Conservation (phyloP, 2,888 invertebrate genomes). For the Chrysina gloriosa region DNA sequence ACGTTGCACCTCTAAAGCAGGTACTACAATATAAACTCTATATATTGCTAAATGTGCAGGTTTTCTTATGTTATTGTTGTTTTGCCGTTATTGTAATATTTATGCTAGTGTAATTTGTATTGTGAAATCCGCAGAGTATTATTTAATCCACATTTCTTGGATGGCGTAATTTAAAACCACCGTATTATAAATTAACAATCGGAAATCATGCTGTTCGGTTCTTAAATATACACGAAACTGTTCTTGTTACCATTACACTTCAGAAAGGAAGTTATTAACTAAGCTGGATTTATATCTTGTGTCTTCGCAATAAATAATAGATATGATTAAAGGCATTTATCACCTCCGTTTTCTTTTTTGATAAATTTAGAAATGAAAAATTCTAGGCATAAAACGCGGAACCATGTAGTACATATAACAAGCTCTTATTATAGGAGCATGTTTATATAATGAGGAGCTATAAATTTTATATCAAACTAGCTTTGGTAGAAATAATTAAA, state of each 20-base stretch:
- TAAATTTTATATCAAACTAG: neutral
- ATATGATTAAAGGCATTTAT: neutral
- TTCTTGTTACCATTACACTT: neutral
- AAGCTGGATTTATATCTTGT: neutral
- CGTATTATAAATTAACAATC: slow-evolving; percentile 13
- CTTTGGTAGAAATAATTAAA: too few relatives aligned
- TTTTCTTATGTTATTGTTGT: slow-evolving; percentile 19
- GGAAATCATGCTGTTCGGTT: neutral
- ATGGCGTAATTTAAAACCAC: neutral
- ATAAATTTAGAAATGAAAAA: too few relatives aligned
- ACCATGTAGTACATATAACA: too few relatives aligned
- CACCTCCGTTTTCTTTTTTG: too few relatives aligned
- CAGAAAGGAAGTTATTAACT: slow-evolving; percentile 8
- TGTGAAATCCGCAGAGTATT: slow-evolving; percentile 4
- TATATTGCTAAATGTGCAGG: slow-evolving; percentile 2
- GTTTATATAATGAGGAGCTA: neutral
- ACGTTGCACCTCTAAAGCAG: slow-evolving; percentile 2
- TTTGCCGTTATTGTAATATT: slow-evolving; percentile 12
- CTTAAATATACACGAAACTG: neutral
- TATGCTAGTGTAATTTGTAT: neutral
- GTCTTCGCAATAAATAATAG: neutral
- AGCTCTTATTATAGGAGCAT: neutral
- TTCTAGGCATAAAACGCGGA: too few relatives aligned
- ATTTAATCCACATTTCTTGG: slow-evolving; percentile 16
- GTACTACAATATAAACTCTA: slow-evolving; percentile 2